Base-by-base conservation (phyloP, 1,140 invertebrate species). In the Diachasmimorpha longicaudata region DNA sequence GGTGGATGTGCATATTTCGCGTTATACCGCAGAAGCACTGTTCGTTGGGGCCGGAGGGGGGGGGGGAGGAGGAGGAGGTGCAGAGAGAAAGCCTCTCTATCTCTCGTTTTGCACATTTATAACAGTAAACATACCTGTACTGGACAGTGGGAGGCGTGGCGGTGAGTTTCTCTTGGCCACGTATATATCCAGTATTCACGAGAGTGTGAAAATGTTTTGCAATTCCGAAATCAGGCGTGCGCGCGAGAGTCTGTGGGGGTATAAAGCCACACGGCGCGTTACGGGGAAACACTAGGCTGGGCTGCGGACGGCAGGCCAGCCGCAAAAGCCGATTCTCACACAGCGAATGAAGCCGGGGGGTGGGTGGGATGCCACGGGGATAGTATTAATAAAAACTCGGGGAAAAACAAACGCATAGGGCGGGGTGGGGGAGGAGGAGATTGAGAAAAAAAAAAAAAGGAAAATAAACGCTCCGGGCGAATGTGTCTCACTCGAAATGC, bases 141-240 rank as follows among this genome's bases (percentile, higher is more conserved):
- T 21, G 36, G 66, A 44, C 69, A 72, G 23, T 70, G 14, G 70
- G 46, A 74, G 70, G 67, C 68, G 48, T 66, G 55, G 72, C 75
- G 37, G 23, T 9, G 25, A 42, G 16, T 58, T 63, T 74, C 21
- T 16, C 25, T 69, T 72, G 19, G 23, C 14, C 23, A 6, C 8
- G 23, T 10, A 63, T 63, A 25, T 74, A 78, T 78, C 78, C 79
- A 78, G 79, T 75, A 86, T 84, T 81, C 85, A 87, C 82, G 78
- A 83, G 84, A 88, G 86, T 85, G 86, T 88, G 85, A 88, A 88
- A 88, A 88, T 88, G 85, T 88, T 88, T 88, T 86, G 85, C 86
- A 88, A 87, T 87, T 81, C 82, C 82, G 83, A 87, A 87, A 88
- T 86, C 84, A 85, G 83, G 82, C 85, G 81, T 85, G 81, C 81